Evolutionary conservation across 2,797 vertebrate species (phyloP), one percentile per base, ranked within the genome.

Genomic region (Syndactyla subalaris): DNA sequence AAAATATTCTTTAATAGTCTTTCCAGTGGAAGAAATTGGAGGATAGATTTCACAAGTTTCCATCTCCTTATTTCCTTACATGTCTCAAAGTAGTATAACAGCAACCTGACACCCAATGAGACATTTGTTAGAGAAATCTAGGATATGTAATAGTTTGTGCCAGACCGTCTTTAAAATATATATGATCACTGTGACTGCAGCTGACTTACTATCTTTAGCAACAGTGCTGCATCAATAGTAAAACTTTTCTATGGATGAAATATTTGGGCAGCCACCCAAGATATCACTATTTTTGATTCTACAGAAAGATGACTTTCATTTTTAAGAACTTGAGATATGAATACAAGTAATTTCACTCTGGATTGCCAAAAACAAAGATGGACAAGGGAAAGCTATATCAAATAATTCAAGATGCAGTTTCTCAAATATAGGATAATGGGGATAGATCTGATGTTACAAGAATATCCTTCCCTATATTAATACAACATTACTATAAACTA

Each of bases 161-260:
- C 82, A 91, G 83, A 89, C 34, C 21, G 19, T 86, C 71, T 93
- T 94, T 76, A 84, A 43, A 75, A 36, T 85, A 67, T 34, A 82
- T 51, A 48, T 0, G 3, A 57, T 82, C 59, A 45, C 73, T 73
- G 23, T 46, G 48, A 57, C 66, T 89, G 87, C 91, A 83, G 36
- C 88, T 89, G 91, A 41, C 80, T 77, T 91, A 71, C 84, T 96
- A 79, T 96, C 91, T 97, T 97, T 97, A 97, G 96, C 77, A 95
- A 96, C 75, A 95, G 92, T 71, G 84, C 38, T 95, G 88, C 85
- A 96, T 95, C 89, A 89, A 95, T 97, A 96, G 94, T 89, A 96
- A 96, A 96, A 95, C 41, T 82, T 96, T 87, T 95, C 66, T 96
- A 88, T 61, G 67, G 92, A 95, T 89, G 85, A 94, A 97, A 87